Evolutionary conservation across 2,113 vertebrate genomes (phyloP).

Genomic region (Myodes glareolus): DNA sequence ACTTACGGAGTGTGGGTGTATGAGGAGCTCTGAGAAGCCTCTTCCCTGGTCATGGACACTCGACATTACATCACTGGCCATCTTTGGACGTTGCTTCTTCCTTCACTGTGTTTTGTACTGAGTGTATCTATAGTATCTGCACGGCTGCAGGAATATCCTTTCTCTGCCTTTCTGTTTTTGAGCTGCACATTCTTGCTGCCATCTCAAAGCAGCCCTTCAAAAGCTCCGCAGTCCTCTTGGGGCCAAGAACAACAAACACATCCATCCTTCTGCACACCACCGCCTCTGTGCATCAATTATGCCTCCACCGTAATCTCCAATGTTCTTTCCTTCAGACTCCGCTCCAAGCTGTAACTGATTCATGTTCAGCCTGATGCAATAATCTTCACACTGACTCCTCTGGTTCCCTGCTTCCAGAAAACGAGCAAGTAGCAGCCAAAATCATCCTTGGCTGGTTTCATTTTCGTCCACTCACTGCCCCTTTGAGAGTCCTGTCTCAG

Average conservation of each 20-base stretch:
- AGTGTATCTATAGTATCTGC: not conserved
- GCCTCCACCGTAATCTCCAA: not conserved
- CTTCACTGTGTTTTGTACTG: not conserved
- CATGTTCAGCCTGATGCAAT: not conserved
- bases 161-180: slow-evolving; percentile 34
- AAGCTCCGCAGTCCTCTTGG: not conserved
- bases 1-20: no score
- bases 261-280: not conserved
- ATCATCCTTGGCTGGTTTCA: not conserved
- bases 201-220: not conserved
- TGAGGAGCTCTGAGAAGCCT: not conserved
- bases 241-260: not conserved
- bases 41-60: not conserved
- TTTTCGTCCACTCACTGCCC: not conserved
- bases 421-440: not conserved
- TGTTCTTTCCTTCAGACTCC: slow-evolving; percentile 1
- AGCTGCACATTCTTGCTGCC: slow-evolving; percentile 1
- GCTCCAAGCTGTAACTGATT: not conserved
- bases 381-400: not conserved
- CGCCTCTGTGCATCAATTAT: not conserved
- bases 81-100: not conserved
- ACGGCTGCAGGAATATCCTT: not conserved
- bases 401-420: slow-evolving; percentile 10
- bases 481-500: not conserved
- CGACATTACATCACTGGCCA: not conserved